Conservation (phyloP, 2,888 invertebrate genomes). For the Eilema caniola region DNA sequence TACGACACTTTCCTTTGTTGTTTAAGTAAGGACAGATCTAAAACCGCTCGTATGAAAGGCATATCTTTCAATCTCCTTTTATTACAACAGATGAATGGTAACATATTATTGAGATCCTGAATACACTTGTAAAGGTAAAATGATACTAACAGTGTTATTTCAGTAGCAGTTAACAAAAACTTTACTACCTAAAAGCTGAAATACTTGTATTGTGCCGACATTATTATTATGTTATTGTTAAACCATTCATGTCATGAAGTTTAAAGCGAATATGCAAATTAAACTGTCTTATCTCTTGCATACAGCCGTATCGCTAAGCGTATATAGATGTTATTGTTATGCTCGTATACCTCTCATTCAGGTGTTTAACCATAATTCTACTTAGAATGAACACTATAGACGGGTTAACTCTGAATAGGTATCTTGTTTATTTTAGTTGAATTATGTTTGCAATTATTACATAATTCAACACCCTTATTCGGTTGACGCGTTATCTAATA, state of each 20-base stretch:
- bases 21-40: neutral
- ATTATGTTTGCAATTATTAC: too few species aligned
- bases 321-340: constrained; percentile 8
- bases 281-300: constrained; percentile 20
- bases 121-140: neutral
- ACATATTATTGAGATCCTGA: neutral
- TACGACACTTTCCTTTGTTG: neutral
- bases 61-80: neutral
- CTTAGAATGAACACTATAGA: neutral
- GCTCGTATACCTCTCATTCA: neutral
- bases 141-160: neutral
- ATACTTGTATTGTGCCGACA: constrained; percentile 8
- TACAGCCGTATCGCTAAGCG: constrained; percentile 14
- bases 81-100: neutral
- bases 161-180: constrained; percentile 3
- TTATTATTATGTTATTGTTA: constrained; percentile 16
- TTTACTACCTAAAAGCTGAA: constrained; percentile 8
- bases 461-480: too few species aligned
- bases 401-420: neutral
- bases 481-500: too few species aligned
- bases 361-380: neutral
- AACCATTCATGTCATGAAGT: constrained; percentile 8
- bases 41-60: neutral
- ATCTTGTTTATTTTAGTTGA: neutral
- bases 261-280: constrained; percentile 24